phyloP scores from a whole-genome alignment of 2,888 invertebrate genomes.

The Melolontha melolontha region DNA sequence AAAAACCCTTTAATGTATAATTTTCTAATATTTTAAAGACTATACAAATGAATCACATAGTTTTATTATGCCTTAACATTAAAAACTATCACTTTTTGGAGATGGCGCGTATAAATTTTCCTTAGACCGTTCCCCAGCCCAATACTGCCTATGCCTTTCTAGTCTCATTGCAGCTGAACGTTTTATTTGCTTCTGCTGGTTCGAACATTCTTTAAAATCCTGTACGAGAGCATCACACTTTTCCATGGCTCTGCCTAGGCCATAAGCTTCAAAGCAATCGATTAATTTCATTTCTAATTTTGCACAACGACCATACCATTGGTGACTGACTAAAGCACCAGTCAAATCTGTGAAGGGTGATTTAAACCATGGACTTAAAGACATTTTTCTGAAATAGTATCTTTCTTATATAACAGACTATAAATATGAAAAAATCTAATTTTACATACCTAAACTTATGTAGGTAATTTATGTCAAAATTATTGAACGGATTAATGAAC shows the following conservation, averaged over 20 bases:
- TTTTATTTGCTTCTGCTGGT: constrained; percentile 70
- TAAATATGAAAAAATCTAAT: not conserved
- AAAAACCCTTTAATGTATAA: too few species aligned
- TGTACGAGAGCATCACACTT: constrained; percentile 74
- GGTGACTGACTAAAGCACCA: constrained; percentile 74
- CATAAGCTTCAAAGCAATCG: constrained; percentile 87
- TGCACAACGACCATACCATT: constrained; percentile 74
- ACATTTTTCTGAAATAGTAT: constrained; percentile 64
- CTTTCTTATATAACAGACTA: constrained; percentile 32
- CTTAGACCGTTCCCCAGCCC: constrained; percentile 69
- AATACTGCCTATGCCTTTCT: constrained; percentile 74
- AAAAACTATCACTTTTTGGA: constrained; percentile 73
- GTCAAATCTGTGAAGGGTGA: constrained; percentile 80
- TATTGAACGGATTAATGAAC: too few species aligned
- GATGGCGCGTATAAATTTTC: constrained; percentile 69
- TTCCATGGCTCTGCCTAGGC: constrained; percentile 72
- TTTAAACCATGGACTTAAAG: constrained; percentile 75
- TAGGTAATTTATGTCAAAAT: not conserved
- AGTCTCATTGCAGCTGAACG: constrained; percentile 73
- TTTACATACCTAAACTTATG: constrained; percentile 7
- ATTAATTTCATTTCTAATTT: constrained; percentile 77
- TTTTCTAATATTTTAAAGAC: too few species aligned
- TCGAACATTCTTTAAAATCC: constrained; percentile 80
- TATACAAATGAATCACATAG: too few species aligned
- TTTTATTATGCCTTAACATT: constrained; percentile 48